These are phyloP conservation scores for Ceratothoa steindachneri DNA, from an alignment of 2,888 invertebrate species.

Conservation along the genomic window DNA sequence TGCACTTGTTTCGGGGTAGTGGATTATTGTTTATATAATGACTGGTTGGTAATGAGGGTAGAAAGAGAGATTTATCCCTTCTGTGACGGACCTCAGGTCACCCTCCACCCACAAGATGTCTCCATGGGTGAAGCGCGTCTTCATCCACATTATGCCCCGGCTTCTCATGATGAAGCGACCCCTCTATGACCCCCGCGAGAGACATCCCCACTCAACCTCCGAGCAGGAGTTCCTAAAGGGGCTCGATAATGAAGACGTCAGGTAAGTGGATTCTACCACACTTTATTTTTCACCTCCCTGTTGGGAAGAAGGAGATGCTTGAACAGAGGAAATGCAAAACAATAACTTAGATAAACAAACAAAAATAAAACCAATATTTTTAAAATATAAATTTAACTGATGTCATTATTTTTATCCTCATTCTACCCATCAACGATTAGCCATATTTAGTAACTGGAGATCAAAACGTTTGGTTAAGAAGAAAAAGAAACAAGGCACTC, in stretches of 20 bases:
- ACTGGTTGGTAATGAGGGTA: too few species aligned
- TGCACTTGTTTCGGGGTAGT: background rate
- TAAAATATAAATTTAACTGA: too few species aligned
- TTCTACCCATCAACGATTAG: too few species aligned
- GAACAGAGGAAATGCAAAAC: background rate
- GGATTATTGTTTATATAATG: too few species aligned
- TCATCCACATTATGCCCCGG: conserved; percentile 88
- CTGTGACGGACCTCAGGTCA: conserved; percentile 57
- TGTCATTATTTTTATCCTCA: too few species aligned
- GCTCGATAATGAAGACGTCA: conserved; percentile 25
- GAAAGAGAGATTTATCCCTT: background rate
- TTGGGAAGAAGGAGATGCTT: background rate
- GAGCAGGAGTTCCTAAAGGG: conserved; percentile 35
- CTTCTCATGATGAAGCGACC: conserved; percentile 86
- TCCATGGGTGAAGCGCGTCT: conserved; percentile 78
- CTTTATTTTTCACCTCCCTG: background rate
- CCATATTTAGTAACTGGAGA: too few species aligned
- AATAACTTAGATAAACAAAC: background rate
- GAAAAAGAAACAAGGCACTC: too few species aligned
- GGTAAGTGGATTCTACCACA: conserved; percentile 16
- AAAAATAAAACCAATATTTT: too few species aligned
- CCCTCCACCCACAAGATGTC: conserved; percentile 93
- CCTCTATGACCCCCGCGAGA: conserved; percentile 62
- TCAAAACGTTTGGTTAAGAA: too few species aligned
- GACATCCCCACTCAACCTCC: conserved; percentile 11